Conservation (phyloP, 2,797 vertebrate species). For the Hyperoplus immaculatus region DNA sequence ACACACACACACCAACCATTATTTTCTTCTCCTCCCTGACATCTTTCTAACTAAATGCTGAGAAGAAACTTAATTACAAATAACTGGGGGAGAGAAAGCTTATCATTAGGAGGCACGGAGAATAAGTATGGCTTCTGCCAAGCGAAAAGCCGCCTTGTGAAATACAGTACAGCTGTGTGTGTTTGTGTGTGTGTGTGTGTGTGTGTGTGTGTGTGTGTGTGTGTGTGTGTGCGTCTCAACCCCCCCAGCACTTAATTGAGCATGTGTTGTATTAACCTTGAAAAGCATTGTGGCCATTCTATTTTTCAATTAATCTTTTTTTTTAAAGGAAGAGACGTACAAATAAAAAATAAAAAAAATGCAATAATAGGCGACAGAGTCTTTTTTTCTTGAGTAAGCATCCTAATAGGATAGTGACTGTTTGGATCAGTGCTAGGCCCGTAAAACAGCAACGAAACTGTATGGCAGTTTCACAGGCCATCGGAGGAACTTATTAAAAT, state of each 20-base stretch:
- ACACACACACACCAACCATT: not conserved
- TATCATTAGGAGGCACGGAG: constrained; percentile 65
- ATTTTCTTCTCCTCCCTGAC: constrained; percentile 66
- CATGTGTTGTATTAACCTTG: constrained; percentile 78
- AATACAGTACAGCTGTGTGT: constrained; percentile 59
- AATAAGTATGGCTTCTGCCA: constrained; percentile 59
- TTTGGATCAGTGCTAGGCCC: constrained; percentile 55
- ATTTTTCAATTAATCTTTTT: constrained; percentile 76
- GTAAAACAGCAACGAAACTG: constrained; percentile 21
- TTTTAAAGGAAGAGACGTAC: constrained; percentile 42
- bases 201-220: no score
- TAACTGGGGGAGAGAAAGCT: constrained; percentile 61
- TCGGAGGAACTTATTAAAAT: constrained; percentile 49
- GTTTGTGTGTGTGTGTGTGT: no score
- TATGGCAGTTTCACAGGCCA: constrained; percentile 38
- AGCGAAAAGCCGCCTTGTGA: constrained; percentile 30
- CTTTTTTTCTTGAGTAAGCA: constrained; percentile 12
- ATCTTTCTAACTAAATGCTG: constrained; percentile 68
- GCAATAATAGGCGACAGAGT: constrained; percentile 37
- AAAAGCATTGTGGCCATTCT: constrained; percentile 68
- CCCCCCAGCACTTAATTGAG: constrained; percentile 73
- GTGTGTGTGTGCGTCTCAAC: constrained; percentile 1
- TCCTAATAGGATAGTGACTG: constrained; percentile 53
- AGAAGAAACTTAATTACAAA: constrained; percentile 79
- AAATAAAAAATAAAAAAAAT: constrained; percentile 58